A percentile compares a stretch with the other conserved stretches of the same genome.
phyloP scores from a whole-genome alignment of 2,888 invertebrate species.

The Tachystola acroxantha region DNA sequence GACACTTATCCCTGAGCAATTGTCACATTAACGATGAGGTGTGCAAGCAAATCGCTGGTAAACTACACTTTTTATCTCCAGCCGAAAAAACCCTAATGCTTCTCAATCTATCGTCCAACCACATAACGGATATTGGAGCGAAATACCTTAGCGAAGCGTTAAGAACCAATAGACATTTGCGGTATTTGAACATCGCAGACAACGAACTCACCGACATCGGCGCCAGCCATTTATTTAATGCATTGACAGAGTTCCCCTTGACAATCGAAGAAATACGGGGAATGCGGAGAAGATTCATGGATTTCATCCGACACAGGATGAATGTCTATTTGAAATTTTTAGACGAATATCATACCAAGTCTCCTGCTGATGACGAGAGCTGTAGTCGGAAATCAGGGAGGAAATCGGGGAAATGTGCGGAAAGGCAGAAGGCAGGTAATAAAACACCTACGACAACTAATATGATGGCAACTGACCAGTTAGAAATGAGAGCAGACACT shows the following conservation, averaged over 20 bases:
- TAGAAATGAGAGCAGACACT: conserved; percentile 26
- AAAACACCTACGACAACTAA: not conserved
- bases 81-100: conserved; percentile 30
- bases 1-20: conserved; percentile 35
- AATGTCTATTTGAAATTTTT: conserved; percentile 15
- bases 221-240: conserved; percentile 31
- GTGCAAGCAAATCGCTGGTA: conserved; percentile 31
- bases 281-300: conserved; percentile 18
- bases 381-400: not conserved
- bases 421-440: not conserved
- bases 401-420: not conserved
- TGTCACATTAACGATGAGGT: conserved; percentile 40
- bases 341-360: conserved; percentile 8
- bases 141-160: conserved; percentile 37
- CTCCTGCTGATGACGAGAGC: not conserved
- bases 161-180: conserved; percentile 47
- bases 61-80: conserved; percentile 23
- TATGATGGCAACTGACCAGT: conserved; percentile 5
- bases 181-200: conserved; percentile 49
- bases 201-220: conserved; percentile 46
- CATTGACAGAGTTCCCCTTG: conserved; percentile 39
- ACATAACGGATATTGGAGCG: conserved; percentile 49
- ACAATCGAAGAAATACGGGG: conserved; percentile 30
- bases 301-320: conserved; percentile 21
- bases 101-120: conserved; percentile 51